Evolutionary conservation across 2,113 vertebrate genomes (phyloP).

Genomic region (Chelonoidis abingdonii): DNA sequence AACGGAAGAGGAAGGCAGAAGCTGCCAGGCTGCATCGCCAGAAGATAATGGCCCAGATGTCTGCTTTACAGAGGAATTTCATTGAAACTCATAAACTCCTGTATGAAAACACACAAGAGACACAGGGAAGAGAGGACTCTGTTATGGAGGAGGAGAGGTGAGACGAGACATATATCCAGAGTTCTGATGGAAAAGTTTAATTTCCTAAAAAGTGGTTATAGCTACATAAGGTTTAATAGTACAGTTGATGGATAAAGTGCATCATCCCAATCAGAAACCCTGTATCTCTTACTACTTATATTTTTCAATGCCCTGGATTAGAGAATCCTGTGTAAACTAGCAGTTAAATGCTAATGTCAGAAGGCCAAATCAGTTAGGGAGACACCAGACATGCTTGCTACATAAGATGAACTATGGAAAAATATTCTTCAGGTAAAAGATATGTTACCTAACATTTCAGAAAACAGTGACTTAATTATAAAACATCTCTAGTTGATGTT

Average conservation of each 20-base stretch:
- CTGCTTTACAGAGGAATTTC: slow-evolving; percentile 97
- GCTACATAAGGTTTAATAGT: neutral
- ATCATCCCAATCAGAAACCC: neutral
- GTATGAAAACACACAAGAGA: slow-evolving; percentile 91
- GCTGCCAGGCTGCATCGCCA: slow-evolving; percentile 95
- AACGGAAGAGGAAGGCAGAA: slow-evolving; percentile 96
- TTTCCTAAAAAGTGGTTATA: neutral
- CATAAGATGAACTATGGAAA: neutral
- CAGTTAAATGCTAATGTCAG: neutral
- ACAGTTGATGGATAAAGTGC: neutral
- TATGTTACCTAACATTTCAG: neutral
- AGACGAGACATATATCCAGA: neutral
- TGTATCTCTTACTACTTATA: neutral
- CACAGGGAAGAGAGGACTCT: slow-evolving; percentile 80
- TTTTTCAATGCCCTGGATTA: neutral
- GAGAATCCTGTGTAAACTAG: neutral
- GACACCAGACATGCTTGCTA: neutral
- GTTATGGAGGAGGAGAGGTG: slow-evolving; percentile 82
- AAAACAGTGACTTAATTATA: neutral
- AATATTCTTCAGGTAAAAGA: neutral
- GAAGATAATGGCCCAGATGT: slow-evolving; percentile 99
- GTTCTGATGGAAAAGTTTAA: neutral
- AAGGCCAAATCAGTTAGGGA: neutral
- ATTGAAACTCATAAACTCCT: slow-evolving; percentile 97
- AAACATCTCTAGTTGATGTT: neutral